A percentile compares a stretch with the other conserved stretches of the same genome.
phyloP scores from a whole-genome alignment of 2,888 invertebrate species.

The Lithophane socia region DNA sequence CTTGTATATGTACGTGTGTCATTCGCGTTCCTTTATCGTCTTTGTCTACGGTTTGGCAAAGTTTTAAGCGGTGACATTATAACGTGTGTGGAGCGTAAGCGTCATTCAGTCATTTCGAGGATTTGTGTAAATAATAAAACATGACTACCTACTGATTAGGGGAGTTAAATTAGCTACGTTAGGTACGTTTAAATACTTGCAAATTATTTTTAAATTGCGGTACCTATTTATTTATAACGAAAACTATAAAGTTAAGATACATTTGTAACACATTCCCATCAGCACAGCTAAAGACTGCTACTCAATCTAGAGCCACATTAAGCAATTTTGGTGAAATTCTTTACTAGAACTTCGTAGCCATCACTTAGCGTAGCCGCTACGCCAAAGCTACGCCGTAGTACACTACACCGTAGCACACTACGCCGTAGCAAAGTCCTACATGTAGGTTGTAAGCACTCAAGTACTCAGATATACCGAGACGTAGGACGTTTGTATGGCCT shows the following conservation, averaged over 20 bases:
- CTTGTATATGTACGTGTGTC: constrained; percentile 48
- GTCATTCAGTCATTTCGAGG: constrained; percentile 13
- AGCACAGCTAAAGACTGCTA: neutral
- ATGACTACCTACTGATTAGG: constrained; percentile 15
- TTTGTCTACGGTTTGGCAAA: constrained; percentile 36
- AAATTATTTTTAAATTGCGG: neutral
- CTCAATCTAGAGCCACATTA: neutral
- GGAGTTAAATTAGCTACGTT: neutral
- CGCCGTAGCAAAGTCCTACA: constrained; percentile 24
- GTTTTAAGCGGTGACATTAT: constrained; percentile 51
- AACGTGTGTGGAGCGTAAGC: constrained; percentile 21
- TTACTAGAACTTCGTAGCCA: neutral
- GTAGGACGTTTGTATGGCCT: constrained; percentile 43
- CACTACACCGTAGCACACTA: constrained; percentile 22
- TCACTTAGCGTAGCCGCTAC: constrained; percentile 22
- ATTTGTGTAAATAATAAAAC: constrained; percentile 19
- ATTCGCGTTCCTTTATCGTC: constrained; percentile 54
- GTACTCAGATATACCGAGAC: constrained; percentile 27
- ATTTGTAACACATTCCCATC: neutral
- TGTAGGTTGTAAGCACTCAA: constrained; percentile 17
- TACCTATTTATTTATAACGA: neutral
- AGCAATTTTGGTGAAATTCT: neutral
- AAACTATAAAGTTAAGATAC: neutral
- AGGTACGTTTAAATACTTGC: neutral
- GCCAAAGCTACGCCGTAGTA: constrained; percentile 28